Conservation (phyloP, 1,140 invertebrate genomes). For the Pogonognathellus flavescens region DNA sequence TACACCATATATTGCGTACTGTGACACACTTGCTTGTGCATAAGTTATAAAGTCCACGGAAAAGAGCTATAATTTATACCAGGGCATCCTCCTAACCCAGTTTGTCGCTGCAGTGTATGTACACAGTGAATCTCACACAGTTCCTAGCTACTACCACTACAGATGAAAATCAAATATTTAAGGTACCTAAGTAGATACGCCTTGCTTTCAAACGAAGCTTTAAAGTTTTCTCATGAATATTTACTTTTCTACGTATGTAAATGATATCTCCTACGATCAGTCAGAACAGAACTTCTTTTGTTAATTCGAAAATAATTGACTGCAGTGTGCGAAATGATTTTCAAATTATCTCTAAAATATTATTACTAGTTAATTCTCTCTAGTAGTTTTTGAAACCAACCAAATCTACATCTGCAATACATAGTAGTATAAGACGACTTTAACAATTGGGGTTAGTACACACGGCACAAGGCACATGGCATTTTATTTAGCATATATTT, state of each 20-base stretch:
- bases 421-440: too few relatives aligned
- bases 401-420: too few relatives aligned
- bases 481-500: too few relatives aligned
- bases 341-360: background rate
- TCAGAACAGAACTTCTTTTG: too few relatives aligned
- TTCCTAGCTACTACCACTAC: background rate
- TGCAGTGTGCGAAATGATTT: background rate
- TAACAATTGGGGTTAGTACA: too few relatives aligned
- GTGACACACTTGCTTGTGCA: background rate
- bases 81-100: slow-evolving; percentile 22
- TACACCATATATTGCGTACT: background rate
- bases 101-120: background rate
- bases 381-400: too few relatives aligned
- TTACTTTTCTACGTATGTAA: background rate
- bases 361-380: background rate
- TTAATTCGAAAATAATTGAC: too few relatives aligned
- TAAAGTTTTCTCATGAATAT: background rate
- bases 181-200: background rate
- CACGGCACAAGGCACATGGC: too few relatives aligned
- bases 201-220: background rate
- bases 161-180: background rate
- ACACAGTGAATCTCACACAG: background rate
- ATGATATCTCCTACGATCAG: too few relatives aligned
- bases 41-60: slow-evolving; percentile 15
- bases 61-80: slow-evolving; percentile 14